Conservation (phyloP, 2,888 invertebrate genomes). For the Parapristionchus giblindavisi region DNA sequence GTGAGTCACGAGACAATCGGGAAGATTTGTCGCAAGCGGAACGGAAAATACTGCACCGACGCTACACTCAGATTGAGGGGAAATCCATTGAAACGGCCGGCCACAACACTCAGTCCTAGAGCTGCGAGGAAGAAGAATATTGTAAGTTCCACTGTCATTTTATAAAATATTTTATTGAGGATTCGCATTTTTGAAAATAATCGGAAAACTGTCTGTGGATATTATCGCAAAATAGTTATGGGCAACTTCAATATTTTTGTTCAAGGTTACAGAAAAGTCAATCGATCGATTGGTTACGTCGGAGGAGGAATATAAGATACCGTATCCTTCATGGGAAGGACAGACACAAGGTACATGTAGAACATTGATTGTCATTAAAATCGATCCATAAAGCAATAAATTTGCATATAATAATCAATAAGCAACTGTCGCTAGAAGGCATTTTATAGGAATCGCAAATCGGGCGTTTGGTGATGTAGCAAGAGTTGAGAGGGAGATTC, state of each 20-base stretch:
- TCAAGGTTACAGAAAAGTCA: not conserved
- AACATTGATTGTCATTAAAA: not conserved
- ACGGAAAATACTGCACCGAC: conserved; percentile 21
- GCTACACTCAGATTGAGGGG: conserved; percentile 18
- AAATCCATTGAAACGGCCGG: not conserved
- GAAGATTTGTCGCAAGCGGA: conserved; percentile 28
- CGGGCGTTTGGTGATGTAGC: not conserved
- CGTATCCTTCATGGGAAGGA: conserved; percentile 13
- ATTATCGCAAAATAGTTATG: no score
- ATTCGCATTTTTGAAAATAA: not conserved
- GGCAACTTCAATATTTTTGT: not conserved
- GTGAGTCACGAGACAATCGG: conserved; percentile 23
- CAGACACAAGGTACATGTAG: not conserved
- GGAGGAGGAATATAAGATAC: not conserved
- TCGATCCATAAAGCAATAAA: no score
- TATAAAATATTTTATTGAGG: not conserved
- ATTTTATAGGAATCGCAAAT: conserved; percentile 8
- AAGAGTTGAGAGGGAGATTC: not conserved
- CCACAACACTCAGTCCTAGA: not conserved
- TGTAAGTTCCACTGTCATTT: not conserved
- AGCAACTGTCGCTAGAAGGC: not conserved
- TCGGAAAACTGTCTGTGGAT: not conserved
- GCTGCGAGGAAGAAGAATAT: not conserved
- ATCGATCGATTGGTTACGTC: not conserved
- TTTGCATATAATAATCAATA: no score